phyloP scores from a whole-genome alignment of 23 tunicate genomes.

The Botrylloides violaceus region DNA sequence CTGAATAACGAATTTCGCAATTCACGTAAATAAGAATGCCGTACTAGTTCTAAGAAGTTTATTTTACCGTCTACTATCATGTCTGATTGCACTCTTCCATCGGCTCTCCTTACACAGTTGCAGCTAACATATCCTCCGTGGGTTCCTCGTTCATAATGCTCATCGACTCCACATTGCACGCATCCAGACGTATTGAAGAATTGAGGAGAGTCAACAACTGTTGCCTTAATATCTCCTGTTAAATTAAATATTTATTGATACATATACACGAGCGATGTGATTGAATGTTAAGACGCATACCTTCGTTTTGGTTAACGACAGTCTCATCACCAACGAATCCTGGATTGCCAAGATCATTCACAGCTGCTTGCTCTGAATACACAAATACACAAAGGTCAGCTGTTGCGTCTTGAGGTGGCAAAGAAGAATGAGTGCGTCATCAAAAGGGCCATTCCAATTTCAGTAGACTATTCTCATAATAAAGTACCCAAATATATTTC shows the following conservation, averaged over 20 bases:
- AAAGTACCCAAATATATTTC: no score
- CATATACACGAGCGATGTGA: no score
- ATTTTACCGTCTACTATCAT: neutral
- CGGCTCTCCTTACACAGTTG: neutral
- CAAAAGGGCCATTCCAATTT: no score
- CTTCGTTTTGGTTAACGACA: neutral
- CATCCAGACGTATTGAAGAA: neutral
- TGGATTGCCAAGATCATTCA: neutral
- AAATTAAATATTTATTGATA: neutral
- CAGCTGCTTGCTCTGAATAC: no score
- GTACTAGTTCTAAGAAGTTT: neutral
- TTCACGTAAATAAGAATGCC: no score
- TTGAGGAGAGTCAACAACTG: neutral
- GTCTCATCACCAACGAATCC: neutral
- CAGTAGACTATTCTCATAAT: no score
- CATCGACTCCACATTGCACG: neutral
- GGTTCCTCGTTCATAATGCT: neutral
- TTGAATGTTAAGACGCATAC: no score
- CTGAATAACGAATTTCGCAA: no score
- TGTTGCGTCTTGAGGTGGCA: no score
- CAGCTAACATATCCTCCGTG: neutral
- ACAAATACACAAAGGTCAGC: no score
- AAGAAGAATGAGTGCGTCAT: no score
- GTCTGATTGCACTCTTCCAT: neutral
- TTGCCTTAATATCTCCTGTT: neutral